Evolutionary conservation across 1,140 invertebrate genomes (phyloP).

Genomic region (Drosophila chauvacae): DNA sequence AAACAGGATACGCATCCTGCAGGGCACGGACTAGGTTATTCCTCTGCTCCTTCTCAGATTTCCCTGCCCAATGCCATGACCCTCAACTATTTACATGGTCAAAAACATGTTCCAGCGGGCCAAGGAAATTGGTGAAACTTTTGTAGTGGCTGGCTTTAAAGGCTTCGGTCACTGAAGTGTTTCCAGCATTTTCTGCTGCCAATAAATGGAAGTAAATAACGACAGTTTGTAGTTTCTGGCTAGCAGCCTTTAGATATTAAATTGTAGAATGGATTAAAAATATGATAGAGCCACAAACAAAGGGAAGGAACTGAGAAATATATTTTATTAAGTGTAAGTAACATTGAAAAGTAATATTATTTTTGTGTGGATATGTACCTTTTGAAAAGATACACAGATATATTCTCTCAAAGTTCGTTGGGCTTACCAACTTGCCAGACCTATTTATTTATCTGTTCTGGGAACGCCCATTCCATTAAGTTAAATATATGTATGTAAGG

Average conservation of each 20-base stretch:
- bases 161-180: conserved; percentile 15
- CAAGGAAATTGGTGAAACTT: conserved; percentile 27
- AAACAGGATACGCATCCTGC: conserved; percentile 30
- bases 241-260: neutral
- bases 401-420: conserved; percentile 2
- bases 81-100: conserved; percentile 40
- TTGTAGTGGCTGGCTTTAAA: conserved; percentile 27
- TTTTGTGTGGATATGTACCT: neutral
- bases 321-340: neutral
- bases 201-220: conserved; percentile 31
- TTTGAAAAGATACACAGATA: neutral
- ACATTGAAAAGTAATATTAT: neutral
- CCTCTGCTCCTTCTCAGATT: conserved; percentile 8
- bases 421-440: neutral
- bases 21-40: conserved; percentile 23
- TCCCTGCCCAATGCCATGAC: conserved; percentile 24
- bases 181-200: conserved; percentile 2
- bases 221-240: conserved; percentile 41
- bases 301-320: neutral
- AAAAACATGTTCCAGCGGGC: conserved; percentile 23
- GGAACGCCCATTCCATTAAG: conserved; percentile 9
- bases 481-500: conserved; percentile 21
- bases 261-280: conserved; percentile 3
- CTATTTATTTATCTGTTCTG: conserved; percentile 4
- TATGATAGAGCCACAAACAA: neutral